Evolutionary conservation across 2,888 invertebrate genomes (phyloP).

Genomic region (Drosophila paracracens): DNA sequence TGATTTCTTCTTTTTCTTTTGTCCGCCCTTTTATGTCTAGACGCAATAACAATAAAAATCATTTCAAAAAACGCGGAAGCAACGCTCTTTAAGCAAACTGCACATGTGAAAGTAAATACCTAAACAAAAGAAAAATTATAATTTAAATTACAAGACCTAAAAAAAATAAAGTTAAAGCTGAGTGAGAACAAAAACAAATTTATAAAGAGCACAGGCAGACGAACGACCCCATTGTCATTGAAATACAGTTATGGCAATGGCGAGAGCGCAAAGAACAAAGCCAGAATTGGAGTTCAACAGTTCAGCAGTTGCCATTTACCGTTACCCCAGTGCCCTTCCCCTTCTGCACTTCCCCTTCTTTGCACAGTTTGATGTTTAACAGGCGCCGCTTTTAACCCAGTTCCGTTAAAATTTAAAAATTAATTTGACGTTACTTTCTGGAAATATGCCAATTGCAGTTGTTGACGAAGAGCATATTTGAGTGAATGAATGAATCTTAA

Average conservation of each 20-base stretch:
- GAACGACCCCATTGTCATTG: slow-evolving; percentile 73
- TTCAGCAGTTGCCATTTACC: slow-evolving; percentile 45
- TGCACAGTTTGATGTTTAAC: slow-evolving; percentile 24
- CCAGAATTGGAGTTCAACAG: slow-evolving; percentile 37
- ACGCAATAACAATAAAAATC: slow-evolving; percentile 26
- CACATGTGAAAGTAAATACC: slow-evolving; percentile 30
- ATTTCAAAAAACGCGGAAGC: slow-evolving; percentile 39
- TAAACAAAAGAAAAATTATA: slow-evolving; percentile 21
- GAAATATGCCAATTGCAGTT: slow-evolving; percentile 56
- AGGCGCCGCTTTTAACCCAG: slow-evolving; percentile 49
- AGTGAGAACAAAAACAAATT: slow-evolving; percentile 34
- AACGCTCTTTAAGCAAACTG: neutral
- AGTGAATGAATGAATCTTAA: slow-evolving; percentile 15
- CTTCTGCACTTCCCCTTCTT: neutral
- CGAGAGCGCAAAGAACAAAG: slow-evolving; percentile 33
- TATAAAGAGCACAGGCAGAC: slow-evolving; percentile 21
- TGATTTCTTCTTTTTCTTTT: slow-evolving; percentile 1
- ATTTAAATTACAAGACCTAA: slow-evolving; percentile 32
- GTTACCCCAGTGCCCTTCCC: slow-evolving; percentile 27
- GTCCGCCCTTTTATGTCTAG: slow-evolving; percentile 27
- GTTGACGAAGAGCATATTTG: slow-evolving; percentile 15
- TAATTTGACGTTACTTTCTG: slow-evolving; percentile 42
- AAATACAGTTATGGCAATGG: slow-evolving; percentile 67
- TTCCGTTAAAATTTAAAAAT: slow-evolving; percentile 48
- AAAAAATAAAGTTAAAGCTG: slow-evolving; percentile 27